phyloP scores from a whole-genome alignment of 1,140 invertebrate genomes.

The Drosophila ananassae region DNA sequence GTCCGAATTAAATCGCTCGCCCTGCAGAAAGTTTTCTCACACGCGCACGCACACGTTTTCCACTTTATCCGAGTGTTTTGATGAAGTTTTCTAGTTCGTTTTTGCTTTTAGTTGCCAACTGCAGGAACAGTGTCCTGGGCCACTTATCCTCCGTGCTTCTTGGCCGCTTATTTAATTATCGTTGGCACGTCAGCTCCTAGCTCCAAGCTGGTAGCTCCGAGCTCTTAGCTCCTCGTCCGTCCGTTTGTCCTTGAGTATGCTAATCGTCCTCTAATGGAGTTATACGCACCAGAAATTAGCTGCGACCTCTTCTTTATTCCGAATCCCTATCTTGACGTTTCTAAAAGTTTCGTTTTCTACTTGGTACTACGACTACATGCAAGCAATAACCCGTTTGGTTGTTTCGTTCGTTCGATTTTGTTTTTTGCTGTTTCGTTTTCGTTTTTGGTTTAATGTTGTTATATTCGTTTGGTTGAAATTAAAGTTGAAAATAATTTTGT shows the following conservation, averaged over 20 bases:
- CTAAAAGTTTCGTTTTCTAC: constrained; percentile 36
- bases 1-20: constrained; percentile 60
- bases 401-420: constrained; percentile 26
- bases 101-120: constrained; percentile 1
- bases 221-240: constrained; percentile 1
- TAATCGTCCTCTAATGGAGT: constrained; percentile 77
- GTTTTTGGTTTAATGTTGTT: constrained; percentile 29
- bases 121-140: constrained; percentile 23
- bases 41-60: constrained; percentile 63
- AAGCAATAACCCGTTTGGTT: constrained; percentile 59
- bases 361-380: constrained; percentile 37
- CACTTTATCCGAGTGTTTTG: constrained; percentile 72
- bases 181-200: constrained; percentile 52
- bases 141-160: constrained; percentile 26
- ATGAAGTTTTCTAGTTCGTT: constrained; percentile 55
- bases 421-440: constrained; percentile 49
- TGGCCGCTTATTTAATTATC: constrained; percentile 66
- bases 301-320: constrained; percentile 22
- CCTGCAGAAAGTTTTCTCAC: constrained; percentile 52
- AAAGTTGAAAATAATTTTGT: constrained; percentile 78
- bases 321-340: constrained; percentile 42
- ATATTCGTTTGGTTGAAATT: constrained; percentile 61
- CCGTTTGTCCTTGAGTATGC: constrained; percentile 39
- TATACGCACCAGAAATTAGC: constrained; percentile 76
- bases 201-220: constrained; percentile 5